Percentiles rank a stretch among this genome's conserved stretches.
Conservation (phyloP, 2,797 vertebrate genomes). For the Pangasius krempfi region DNA sequence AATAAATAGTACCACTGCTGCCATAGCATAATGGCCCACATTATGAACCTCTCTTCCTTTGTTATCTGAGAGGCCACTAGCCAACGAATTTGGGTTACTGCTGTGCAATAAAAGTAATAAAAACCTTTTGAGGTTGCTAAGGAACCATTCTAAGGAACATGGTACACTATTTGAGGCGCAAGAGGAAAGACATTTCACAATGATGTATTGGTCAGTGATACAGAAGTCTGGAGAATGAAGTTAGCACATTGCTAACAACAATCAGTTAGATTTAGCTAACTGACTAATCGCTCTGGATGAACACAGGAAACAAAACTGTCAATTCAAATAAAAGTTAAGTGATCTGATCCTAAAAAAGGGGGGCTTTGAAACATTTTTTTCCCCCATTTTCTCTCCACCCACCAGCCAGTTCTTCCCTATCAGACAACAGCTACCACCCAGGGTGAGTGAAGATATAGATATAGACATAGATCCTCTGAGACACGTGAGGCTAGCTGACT, state of each 20-base stretch:
- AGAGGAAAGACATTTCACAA: neutral
- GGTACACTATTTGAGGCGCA: neutral
- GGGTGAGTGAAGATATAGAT: neutral
- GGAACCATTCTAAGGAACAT: neutral
- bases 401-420: neutral
- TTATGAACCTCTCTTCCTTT: conserved; percentile 31
- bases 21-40: conserved; percentile 16
- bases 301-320: neutral
- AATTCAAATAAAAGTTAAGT: neutral
- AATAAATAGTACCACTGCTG: conserved; percentile 25
- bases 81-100: neutral
- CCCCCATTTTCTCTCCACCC: neutral
- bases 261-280: neutral
- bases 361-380: neutral
- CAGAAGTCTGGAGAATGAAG: neutral
- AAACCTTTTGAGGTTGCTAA: neutral
- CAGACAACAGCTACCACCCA: neutral
- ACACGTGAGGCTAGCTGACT: neutral
- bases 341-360: neutral
- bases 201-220: too few relatives aligned
- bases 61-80: neutral
- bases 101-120: neutral
- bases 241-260: neutral
- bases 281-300: neutral
- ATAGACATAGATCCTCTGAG: neutral